phyloP scores from a whole-genome alignment of 2,113 vertebrate genomes.

The Psittacara wagleri region DNA sequence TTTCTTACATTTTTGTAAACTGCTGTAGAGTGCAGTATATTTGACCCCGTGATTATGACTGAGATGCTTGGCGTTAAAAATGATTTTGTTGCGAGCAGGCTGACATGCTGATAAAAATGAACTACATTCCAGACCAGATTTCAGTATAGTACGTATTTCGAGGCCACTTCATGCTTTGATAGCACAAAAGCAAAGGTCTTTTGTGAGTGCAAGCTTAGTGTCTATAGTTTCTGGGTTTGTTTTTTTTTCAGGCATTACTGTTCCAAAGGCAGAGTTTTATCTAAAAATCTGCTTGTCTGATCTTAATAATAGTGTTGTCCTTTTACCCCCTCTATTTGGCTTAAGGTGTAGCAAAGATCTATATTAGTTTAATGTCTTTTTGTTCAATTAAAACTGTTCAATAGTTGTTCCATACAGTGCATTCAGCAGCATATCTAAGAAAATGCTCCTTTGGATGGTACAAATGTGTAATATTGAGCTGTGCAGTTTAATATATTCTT shows the following conservation, averaged over 20 bases:
- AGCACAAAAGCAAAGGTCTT: neutral
- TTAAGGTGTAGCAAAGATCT: conserved; percentile 44
- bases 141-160: neutral
- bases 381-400: conserved; percentile 38
- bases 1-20: neutral
- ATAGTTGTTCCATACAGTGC: neutral
- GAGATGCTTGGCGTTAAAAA: neutral
- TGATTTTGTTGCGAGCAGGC: neutral
- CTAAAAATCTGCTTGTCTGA: conserved; percentile 53
- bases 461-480: conserved; percentile 9
- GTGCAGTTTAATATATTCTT: conserved; percentile 21
- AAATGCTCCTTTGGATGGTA: neutral
- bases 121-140: neutral
- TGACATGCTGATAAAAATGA: neutral
- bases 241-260: conserved; percentile 19
- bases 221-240: neutral
- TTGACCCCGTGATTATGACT: neutral
- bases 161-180: neutral
- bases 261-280: conserved; percentile 40
- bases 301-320: conserved; percentile 34
- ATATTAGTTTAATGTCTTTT: conserved; percentile 54
- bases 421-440: neutral
- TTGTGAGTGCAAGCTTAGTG: neutral
- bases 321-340: conserved; percentile 45
- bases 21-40: neutral